Percentiles rank a stretch among this genome's conserved stretches.
Conservation (phyloP, 2,888 invertebrate species). For the Parapristionchus giblindavisi region DNA sequence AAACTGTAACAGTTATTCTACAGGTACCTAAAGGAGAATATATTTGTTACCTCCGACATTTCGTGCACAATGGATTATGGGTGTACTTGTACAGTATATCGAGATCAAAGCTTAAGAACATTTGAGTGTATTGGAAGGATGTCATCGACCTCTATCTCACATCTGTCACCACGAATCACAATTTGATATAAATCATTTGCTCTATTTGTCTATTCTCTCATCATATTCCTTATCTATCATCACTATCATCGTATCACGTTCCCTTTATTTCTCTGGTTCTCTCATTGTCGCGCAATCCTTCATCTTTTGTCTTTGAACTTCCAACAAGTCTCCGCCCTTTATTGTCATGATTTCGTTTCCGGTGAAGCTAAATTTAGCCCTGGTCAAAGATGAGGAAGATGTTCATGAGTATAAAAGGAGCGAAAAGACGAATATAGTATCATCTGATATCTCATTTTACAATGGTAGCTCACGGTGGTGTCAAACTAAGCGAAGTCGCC, state of each 20-base stretch:
- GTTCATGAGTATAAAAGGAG: constrained; percentile 9
- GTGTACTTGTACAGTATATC: no score
- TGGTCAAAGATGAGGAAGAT: background rate
- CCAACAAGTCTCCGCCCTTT: constrained; percentile 3
- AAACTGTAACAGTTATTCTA: no score
- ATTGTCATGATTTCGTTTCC: constrained; percentile 14
- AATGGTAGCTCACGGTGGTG: constrained; percentile 16
- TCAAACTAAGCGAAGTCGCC: constrained; percentile 6
- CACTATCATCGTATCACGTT: constrained; percentile 28
- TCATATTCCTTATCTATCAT: background rate
- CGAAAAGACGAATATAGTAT: background rate
- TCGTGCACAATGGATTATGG: no score
- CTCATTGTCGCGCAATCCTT: constrained; percentile 25
- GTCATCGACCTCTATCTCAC: no score
- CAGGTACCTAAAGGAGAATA: no score
- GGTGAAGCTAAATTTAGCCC: constrained; percentile 20
- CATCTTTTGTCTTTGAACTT: constrained; percentile 15
- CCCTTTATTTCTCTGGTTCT: background rate
- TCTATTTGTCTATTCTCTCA: constrained; percentile 6
- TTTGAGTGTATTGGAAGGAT: no score
- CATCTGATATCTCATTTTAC: background rate
- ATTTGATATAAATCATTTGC: constrained; percentile 23
- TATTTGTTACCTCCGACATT: no score
- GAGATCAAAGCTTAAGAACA: no score
- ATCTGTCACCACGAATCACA: constrained; percentile 24